Base-by-base conservation (phyloP, 1,140 invertebrate species). In the Drosophila miranda region DNA sequence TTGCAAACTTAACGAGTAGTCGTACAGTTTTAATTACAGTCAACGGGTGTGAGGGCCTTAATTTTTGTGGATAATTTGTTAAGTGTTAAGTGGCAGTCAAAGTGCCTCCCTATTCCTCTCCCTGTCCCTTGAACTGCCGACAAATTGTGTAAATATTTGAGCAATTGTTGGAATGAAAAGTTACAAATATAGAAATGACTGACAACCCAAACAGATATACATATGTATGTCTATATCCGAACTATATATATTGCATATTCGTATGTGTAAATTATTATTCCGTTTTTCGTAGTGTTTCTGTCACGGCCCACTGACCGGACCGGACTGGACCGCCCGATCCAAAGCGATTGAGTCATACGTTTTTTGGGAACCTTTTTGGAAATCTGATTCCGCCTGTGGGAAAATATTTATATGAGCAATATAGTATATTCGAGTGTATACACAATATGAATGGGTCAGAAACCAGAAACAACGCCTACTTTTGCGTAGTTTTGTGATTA, bases 71-170 rank as follows among this genome's bases (percentile, higher is more conserved):
- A 48, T 60, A 43, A 49, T 54, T 61, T 55, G 56, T 61, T 68
- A 34, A 68, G 50, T 41, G 34, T 19, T 30, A 67, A 42, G 16
- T 45, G 21, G 9, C 49, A 6, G 16, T 11, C 9, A 0, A 7
- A 30, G 30, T 13, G 9, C 4, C 34, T 1, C 3, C 4, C 2
- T 4, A 0, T 11, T 11, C 11, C 2, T 4, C 0, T 11, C 34
- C 11, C 11, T 38, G 11, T 13, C 34, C 11, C 34, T 38, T 38
- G 34, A 11, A 38, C 34, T 4, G 30, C 55, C 66, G 59, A 71
- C 72, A 72, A 80, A 56, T 52, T 75, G 69, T 58, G 63, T 19
- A 78, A 75, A 78, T 76, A 81, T 81, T 81, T 72, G 34, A 46
- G 52, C 64, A 80, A 64, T 53, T 70, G 54, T 45, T 67, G 59